These are phyloP conservation scores for Enteromius radiatus DNA, from an alignment of 2,797 vertebrate genomes.

Conservation along the genomic window DNA sequence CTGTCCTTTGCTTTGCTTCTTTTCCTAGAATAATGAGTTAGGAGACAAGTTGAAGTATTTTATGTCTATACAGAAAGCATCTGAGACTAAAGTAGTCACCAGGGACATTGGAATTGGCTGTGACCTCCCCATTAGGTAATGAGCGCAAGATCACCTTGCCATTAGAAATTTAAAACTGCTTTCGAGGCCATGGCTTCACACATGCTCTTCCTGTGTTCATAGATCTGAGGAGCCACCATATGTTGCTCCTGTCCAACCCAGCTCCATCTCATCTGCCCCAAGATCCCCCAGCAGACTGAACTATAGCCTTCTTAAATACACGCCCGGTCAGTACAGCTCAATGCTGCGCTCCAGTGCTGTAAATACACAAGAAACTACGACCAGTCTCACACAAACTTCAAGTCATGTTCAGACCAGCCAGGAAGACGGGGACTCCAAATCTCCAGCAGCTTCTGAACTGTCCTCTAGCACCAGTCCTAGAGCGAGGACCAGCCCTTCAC, in stretches of 20 bases:
- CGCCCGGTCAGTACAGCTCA: slow-evolving; percentile 77
- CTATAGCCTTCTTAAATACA: slow-evolving; percentile 76
- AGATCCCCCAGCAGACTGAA: slow-evolving; percentile 72
- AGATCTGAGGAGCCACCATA: slow-evolving; percentile 59
- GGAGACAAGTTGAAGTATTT: slow-evolving; percentile 96
- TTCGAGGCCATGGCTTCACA: slow-evolving; percentile 39
- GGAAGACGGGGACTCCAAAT: slow-evolving; percentile 61
- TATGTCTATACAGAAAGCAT: slow-evolving; percentile 85
- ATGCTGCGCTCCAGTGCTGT: slow-evolving; percentile 63
- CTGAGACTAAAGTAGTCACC: slow-evolving; percentile 81
- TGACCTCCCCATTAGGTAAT: slow-evolving; percentile 88
- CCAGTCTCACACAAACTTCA: slow-evolving; percentile 35
- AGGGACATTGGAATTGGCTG: slow-evolving; percentile 88
- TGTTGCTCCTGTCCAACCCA: slow-evolving; percentile 50
- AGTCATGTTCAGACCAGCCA: slow-evolving; percentile 43
- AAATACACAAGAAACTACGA: neutral
- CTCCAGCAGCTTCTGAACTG: slow-evolving; percentile 49
- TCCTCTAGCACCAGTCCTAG: slow-evolving; percentile 40
- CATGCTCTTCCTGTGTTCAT: slow-evolving; percentile 65
- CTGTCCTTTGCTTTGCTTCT: slow-evolving; percentile 76
- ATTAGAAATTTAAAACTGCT: slow-evolving; percentile 24
- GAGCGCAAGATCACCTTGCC: slow-evolving; percentile 9
- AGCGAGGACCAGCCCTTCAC: slow-evolving; percentile 66
- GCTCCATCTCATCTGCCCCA: slow-evolving; percentile 54
- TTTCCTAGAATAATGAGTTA: slow-evolving; percentile 95